A percentile compares a stretch with the other conserved stretches of the same genome.
Evolutionary conservation across 1,140 invertebrate species (phyloP).

Genomic region (Drosophila mauritiana): DNA sequence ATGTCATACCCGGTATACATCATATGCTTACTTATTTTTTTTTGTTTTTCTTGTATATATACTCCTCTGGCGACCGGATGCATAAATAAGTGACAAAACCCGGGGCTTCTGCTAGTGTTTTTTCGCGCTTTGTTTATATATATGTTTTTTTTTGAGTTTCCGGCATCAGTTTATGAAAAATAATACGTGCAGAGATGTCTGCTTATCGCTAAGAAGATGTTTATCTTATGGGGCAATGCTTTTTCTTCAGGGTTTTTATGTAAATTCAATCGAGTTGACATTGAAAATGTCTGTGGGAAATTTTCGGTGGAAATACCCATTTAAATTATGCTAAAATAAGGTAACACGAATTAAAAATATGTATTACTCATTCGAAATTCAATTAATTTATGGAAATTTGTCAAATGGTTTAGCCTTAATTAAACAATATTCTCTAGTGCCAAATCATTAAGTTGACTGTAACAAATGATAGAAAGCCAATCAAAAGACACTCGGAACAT

Average conservation of each 20-base stretch:
- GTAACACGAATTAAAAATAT: neutral
- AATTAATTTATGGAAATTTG: neutral
- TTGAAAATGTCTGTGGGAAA: slow-evolving; percentile 7
- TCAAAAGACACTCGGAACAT: slow-evolving; percentile 38
- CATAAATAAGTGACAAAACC: slow-evolving; percentile 78
- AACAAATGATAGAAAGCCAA: slow-evolving; percentile 35
- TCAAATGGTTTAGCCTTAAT: slow-evolving; percentile 10
- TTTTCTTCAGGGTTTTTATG: slow-evolving; percentile 54
- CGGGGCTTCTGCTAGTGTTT: slow-evolving; percentile 28
- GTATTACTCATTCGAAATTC: neutral
- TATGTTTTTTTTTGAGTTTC: slow-evolving; percentile 40
- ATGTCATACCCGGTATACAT: slow-evolving; percentile 35
- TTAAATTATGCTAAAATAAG: neutral
- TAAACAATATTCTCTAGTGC: slow-evolving; percentile 2
- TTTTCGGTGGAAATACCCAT: neutral
- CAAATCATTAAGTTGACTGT: slow-evolving; percentile 7
- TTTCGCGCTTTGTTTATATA: slow-evolving; percentile 37
- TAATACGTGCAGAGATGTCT: slow-evolving; percentile 35
- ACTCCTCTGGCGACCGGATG: slow-evolving; percentile 62
- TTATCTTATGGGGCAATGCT: slow-evolving; percentile 10
- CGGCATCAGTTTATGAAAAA: slow-evolving; percentile 54
- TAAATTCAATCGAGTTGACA: slow-evolving; percentile 23
- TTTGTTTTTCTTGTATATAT: slow-evolving; percentile 47
- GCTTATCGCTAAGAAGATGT: slow-evolving; percentile 9
- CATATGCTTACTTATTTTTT: slow-evolving; percentile 38